phyloP scores from a whole-genome alignment of 37 sponge, comb jelly and placozoan species.

The Cliona cf. orientalis region DNA sequence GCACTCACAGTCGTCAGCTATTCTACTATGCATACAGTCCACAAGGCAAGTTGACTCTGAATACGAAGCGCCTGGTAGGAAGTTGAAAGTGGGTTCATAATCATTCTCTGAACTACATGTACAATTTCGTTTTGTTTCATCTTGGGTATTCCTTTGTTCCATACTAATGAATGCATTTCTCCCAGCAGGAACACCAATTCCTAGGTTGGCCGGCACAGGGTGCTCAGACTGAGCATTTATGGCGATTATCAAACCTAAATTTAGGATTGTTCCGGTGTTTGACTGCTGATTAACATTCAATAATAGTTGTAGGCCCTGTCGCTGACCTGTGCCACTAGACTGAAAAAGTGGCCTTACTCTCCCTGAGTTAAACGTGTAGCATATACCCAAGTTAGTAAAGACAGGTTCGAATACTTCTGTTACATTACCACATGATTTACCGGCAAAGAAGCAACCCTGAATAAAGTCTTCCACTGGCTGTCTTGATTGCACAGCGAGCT shows the following conservation, averaged over 20 bases:
- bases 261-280: conserved; percentile 6
- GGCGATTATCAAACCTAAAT: conserved; percentile 7
- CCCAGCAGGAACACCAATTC: conserved; percentile 13
- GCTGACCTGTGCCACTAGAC: conserved; percentile 8
- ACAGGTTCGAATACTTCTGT: background rate
- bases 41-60: conserved; percentile 14
- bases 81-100: background rate
- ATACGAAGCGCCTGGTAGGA: conserved; percentile 1
- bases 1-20: background rate
- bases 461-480: conserved; percentile 6
- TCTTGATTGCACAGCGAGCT: background rate
- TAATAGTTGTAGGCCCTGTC: conserved; percentile 17
- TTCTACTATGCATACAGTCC: background rate
- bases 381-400: conserved; percentile 7
- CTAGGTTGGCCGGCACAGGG: background rate
- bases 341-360: no score
- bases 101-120: background rate
- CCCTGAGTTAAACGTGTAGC: conserved; percentile 55
- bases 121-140: background rate
- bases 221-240: conserved; percentile 14
- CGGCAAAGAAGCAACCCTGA: background rate
- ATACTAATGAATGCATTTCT: conserved; percentile 1
- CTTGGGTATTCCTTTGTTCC: background rate
- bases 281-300: conserved; percentile 31
- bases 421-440: conserved; percentile 11